Base-by-base conservation (phyloP, 1,140 invertebrate species). In the Listronotus bonariensis region DNA sequence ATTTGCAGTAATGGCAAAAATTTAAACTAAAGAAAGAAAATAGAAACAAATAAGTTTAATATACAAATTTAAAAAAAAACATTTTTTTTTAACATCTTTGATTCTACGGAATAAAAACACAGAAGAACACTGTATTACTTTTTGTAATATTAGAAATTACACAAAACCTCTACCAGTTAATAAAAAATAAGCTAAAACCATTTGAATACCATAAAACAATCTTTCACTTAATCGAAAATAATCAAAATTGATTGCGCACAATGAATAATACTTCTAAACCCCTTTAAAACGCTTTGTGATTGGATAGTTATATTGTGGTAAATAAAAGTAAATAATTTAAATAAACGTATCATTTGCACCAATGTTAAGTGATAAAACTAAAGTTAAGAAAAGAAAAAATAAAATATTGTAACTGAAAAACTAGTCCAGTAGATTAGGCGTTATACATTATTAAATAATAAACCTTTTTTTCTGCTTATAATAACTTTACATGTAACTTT, bases 351-450 rank as follows among this genome's bases (percentile, higher is more conserved):
- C 32, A 31, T 54, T 49, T 63, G 61, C 61, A 63, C 51, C 61
- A 63, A 63, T 43, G 54, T 63, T 63, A 63, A 63, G 53, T 63
- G 53, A 55, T 46, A 49, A 55, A 43, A 17, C 8, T 20, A 48
- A 58, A 61, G 56, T 41, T 42, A 52, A 26, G n/a, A 26, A 62
- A n/a, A 51, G 32, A 53, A 62, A 55, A 53, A 63, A 20, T 54
- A 48, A 55, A 38, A 26, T 45, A 62, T 54, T 49, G 53, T 63
- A 63, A 55, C 49, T 63, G 61, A 54, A 61, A 54, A 65, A 57
- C 63, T 65, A 65, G 63, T 65, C 63, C 63, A 65, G 63, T 65
- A 65, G 54, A 65, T 52, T 65, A 65, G 54, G 55, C 55, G 54
- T 58, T 51, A 41, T 43, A 65, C 54, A 54, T 18, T 36, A 38